phyloP scores from a whole-genome alignment of 2,888 invertebrate species.

The Cerceris ruficornis region DNA sequence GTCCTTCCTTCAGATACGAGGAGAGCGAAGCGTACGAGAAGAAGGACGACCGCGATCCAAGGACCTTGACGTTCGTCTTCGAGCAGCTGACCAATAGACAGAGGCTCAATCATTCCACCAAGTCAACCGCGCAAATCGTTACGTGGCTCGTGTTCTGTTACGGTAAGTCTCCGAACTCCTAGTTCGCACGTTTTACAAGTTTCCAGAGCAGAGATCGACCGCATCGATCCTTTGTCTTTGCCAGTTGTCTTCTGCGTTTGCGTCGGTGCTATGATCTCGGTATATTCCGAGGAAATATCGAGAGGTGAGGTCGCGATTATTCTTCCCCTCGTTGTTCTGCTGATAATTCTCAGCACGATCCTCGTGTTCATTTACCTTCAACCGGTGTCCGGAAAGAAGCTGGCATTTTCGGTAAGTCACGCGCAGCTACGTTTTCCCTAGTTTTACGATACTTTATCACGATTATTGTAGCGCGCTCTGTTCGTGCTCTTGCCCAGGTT shows the following conservation, averaged over 20 bases:
- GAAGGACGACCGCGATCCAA: slow-evolving; percentile 73
- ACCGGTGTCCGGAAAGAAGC: slow-evolving; percentile 75
- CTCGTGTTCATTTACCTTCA: slow-evolving; percentile 75
- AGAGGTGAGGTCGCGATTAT: slow-evolving; percentile 54
- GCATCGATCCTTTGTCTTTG: neutral
- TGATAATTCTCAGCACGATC: slow-evolving; percentile 52
- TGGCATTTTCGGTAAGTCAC: slow-evolving; percentile 77
- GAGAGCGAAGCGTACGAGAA: slow-evolving; percentile 79
- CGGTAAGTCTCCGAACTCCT: slow-evolving; percentile 74
- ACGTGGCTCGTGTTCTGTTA: slow-evolving; percentile 80
- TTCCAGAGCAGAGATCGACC: neutral
- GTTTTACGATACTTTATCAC: neutral
- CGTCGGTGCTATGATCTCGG: slow-evolving; percentile 57
- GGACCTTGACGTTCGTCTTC: slow-evolving; percentile 67
- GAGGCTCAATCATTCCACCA: slow-evolving; percentile 80
- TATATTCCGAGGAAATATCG: slow-evolving; percentile 56
- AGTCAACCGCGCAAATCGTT: slow-evolving; percentile 81
- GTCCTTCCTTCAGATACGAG: slow-evolving; percentile 77
- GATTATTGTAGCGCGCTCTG: neutral
- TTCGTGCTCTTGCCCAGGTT: slow-evolving; percentile 84
- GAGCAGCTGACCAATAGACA: slow-evolving; percentile 81
- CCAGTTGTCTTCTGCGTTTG: slow-evolving; percentile 67
- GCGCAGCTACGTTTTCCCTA: neutral
- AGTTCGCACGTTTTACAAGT: neutral
- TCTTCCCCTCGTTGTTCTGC: slow-evolving; percentile 56